A percentile compares a stretch with the other conserved stretches of the same genome.
Conservation (phyloP, 2,113 vertebrate species). For the Protomyctophum bolini region DNA sequence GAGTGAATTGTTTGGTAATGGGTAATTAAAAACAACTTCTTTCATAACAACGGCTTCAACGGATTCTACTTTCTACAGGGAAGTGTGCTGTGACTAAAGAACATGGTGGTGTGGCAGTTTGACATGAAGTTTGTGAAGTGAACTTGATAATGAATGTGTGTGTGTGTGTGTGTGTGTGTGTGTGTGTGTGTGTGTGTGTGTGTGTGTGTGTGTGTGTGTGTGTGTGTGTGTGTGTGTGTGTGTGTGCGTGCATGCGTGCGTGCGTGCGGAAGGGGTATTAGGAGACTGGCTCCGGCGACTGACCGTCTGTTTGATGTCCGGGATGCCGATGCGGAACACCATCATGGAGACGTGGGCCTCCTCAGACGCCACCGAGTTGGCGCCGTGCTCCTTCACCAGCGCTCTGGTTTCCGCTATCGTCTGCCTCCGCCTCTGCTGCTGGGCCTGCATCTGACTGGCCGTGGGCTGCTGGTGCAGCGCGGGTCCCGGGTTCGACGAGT, state of each 20-base stretch:
- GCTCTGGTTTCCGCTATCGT: slow-evolving; percentile 62
- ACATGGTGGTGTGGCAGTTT: too few species aligned
- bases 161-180: neutral
- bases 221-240: neutral
- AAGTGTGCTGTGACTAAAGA: neutral
- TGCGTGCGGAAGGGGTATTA: neutral
- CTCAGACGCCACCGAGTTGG: slow-evolving; percentile 78
- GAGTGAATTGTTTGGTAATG: too few species aligned
- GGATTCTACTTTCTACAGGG: neutral
- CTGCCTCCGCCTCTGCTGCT: slow-evolving; percentile 69
- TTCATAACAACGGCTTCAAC: neutral
- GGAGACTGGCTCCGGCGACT: slow-evolving; percentile 53
- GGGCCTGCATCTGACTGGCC: slow-evolving; percentile 71
- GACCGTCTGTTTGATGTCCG: slow-evolving; percentile 93
- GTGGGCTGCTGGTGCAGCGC: slow-evolving; percentile 72
- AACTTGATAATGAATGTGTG: neutral
- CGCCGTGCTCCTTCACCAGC: slow-evolving; percentile 82
- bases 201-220: slow-evolving; percentile 1
- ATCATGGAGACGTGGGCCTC: slow-evolving; percentile 91
- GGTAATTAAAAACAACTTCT: neutral
- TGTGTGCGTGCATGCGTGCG: neutral
- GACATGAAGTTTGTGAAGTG: neutral
- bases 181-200: slow-evolving; percentile 1
- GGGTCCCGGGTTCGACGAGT: slow-evolving; percentile 76
- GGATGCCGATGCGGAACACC: slow-evolving; percentile 94